phyloP scores from a whole-genome alignment of 2,113 vertebrate genomes.

The Urocitellus parryii region DNA sequence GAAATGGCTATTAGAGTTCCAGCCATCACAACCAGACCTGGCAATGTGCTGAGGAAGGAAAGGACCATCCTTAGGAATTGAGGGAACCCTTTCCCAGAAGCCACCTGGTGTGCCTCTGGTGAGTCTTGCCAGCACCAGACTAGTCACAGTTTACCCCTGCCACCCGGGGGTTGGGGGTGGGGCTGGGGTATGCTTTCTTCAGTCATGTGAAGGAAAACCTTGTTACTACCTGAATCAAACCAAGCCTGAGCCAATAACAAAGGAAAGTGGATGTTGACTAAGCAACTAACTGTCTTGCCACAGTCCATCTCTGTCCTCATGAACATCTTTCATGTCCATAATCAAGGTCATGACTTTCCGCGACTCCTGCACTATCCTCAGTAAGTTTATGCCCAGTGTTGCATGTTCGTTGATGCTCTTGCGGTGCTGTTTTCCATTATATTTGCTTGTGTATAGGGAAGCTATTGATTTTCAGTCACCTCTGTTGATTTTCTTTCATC shows the following conservation, averaged over 20 bases:
- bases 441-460: not conserved
- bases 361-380: not conserved
- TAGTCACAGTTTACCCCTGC: not conserved
- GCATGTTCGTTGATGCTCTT: not conserved
- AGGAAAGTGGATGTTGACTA: not conserved
- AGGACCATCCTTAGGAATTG: not conserved
- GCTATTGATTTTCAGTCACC: not conserved
- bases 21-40: not conserved
- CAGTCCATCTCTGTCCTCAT: not conserved
- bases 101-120: not conserved
- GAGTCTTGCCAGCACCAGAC: not conserved
- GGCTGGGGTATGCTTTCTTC: not conserved
- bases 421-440: not conserved
- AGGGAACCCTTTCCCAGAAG: not conserved
- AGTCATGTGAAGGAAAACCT: not conserved
- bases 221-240: not conserved
- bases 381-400: not conserved
- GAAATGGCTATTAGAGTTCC: not conserved
- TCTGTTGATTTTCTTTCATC: constrained; percentile 40
- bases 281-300: not conserved
- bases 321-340: not conserved
- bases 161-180: not conserved
- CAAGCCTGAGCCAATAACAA: not conserved
- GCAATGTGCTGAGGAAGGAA: not conserved
- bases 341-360: not conserved